Evolutionary conservation across 2,888 invertebrate species (phyloP).

Genomic region (Morpho helenor): DNA sequence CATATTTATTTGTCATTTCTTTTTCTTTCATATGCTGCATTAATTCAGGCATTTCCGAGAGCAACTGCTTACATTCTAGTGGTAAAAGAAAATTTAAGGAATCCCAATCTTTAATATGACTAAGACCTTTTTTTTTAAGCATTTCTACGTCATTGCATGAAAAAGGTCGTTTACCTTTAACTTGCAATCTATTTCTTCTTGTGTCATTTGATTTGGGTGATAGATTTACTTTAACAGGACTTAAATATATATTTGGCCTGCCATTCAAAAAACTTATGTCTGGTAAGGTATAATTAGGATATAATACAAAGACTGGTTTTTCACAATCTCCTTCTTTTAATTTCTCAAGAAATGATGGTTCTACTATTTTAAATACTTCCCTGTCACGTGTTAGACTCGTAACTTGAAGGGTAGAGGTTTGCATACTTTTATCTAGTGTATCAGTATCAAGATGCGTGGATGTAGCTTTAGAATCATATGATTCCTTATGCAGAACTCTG

Average conservation of each 20-base stretch:
- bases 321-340: slow-evolving; percentile 81
- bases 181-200: slow-evolving; percentile 56
- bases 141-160: slow-evolving; percentile 91
- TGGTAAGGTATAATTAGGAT: slow-evolving; percentile 94
- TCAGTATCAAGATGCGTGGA: slow-evolving; percentile 75
- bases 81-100: slow-evolving; percentile 93
- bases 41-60: slow-evolving; percentile 89
- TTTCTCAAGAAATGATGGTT: slow-evolving; percentile 85
- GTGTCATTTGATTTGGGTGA: slow-evolving; percentile 60
- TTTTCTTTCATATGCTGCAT: slow-evolving; percentile 81
- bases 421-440: slow-evolving; percentile 86
- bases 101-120: slow-evolving; percentile 95
- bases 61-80: slow-evolving; percentile 87
- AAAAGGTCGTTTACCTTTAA: slow-evolving; percentile 82
- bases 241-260: slow-evolving; percentile 83
- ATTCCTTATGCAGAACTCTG: slow-evolving; percentile 55
- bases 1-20: slow-evolving; percentile 56
- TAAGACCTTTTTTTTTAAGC: slow-evolving; percentile 87
- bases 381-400: slow-evolving; percentile 57
- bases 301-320: slow-evolving; percentile 92
- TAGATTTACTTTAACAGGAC: slow-evolving; percentile 82
- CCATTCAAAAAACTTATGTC: slow-evolving; percentile 89
- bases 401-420: slow-evolving; percentile 80
- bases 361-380: slow-evolving; percentile 81
- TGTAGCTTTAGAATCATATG: slow-evolving; percentile 66